These are phyloP conservation scores for Allophyes oxyacanthae DNA, from an alignment of 2,888 invertebrate genomes.

Conservation along the genomic window DNA sequence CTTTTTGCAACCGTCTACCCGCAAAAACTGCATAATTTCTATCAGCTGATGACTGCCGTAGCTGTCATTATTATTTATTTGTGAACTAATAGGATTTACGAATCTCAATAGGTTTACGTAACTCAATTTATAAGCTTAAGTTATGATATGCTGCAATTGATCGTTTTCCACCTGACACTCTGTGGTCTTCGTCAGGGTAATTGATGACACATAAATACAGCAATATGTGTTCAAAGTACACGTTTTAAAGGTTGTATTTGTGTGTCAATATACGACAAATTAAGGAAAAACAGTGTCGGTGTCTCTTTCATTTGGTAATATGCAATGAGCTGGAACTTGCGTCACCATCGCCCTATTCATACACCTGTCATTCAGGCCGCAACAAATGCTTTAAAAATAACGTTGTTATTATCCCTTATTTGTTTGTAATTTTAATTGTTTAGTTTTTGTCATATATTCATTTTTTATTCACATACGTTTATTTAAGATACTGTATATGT, in stretches of 20 bases:
- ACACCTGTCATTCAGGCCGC: conserved; percentile 66
- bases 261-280: conserved; percentile 29
- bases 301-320: conserved; percentile 54
- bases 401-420: conserved; percentile 22
- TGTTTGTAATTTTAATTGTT: conserved; percentile 21
- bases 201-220: conserved; percentile 24
- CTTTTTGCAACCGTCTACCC: conserved; percentile 4
- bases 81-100: conserved; percentile 12
- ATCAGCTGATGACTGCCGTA: conserved; percentile 1
- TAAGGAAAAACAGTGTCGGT: conserved; percentile 22
- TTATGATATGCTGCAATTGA: conserved; percentile 14
- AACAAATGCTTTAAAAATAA: conserved; percentile 32
- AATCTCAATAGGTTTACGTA: conserved; percentile 21
- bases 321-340: conserved; percentile 60
- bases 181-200: conserved; percentile 3
- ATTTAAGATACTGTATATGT: too few species aligned
- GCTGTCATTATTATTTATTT: conserved; percentile 13
- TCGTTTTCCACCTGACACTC: conserved; percentile 36
- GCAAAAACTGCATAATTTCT: conserved; percentile 4
- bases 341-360: conserved; percentile 64
- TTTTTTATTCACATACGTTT: too few species aligned
- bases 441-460: conserved; percentile 13
- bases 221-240: conserved; percentile 10
- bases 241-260: conserved; percentile 7
- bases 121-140: conserved; percentile 6